A percentile compares a stretch with the other conserved stretches of the same genome.
Conservation (phyloP, 1,140 invertebrate genomes). For the Saxidomus purpurata region DNA sequence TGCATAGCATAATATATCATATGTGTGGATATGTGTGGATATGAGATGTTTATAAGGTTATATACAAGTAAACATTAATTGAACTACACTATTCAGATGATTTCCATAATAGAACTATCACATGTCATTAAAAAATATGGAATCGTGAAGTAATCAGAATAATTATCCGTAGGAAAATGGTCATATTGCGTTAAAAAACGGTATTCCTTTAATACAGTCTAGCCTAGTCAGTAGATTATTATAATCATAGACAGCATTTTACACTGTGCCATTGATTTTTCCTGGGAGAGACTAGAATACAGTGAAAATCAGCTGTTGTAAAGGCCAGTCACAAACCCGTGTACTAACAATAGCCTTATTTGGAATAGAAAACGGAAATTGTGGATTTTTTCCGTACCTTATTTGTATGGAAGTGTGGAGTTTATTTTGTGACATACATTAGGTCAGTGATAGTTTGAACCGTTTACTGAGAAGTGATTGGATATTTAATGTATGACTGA, state of each 20-base stretch:
- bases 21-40: no score
- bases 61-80: no score
- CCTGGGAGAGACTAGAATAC: not conserved
- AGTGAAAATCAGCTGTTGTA: conserved; percentile 15
- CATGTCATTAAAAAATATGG: no score
- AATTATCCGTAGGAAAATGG: not conserved
- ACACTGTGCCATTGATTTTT: conserved; percentile 16
- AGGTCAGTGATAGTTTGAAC: not conserved
- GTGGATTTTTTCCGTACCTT: conserved; percentile 1
- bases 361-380: conserved; percentile 12
- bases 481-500: conserved; percentile 11
- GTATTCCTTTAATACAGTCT: not conserved
- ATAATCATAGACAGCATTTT: not conserved
- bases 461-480: not conserved
- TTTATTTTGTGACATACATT: not conserved
- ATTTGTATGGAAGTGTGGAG: not conserved
- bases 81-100: no score
- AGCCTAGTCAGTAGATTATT: not conserved
- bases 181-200: not conserved
- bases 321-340: not conserved
- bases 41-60: no score
- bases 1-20: no score
- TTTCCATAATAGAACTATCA: no score
- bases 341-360: conserved; percentile 6
- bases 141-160: no score